Evolutionary conservation across 2,797 vertebrate genomes (phyloP), one percentile per base, ranked within the genome.

Genomic region (Astyanax mexicanus): DNA sequence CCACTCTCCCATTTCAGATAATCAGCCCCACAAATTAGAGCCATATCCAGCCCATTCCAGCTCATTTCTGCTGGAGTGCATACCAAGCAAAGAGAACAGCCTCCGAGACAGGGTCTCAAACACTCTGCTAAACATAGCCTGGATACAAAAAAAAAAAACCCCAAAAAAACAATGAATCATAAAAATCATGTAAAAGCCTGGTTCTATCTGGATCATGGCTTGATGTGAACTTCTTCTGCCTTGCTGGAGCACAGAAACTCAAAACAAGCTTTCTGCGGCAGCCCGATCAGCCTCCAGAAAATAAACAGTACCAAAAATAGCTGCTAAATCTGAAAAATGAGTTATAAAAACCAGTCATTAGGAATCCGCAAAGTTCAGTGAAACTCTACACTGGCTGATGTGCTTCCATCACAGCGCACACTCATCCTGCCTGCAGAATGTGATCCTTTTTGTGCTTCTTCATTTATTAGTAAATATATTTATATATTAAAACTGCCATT

Each of bases 1-100:
- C n/a, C 19, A 13, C 42, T 60, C 64, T 66, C 45, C 44, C 23
- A 32, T 77, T 79, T 79, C 73, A 60, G 42, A 45, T 58, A 74
- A 45, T 78, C 72, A 52, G 32, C 55, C 49, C 17, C 64, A 64
- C 47, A 69, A 65, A 66, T 45, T 6, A 67, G 44, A 62, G 17
- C 32, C 8, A 37, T n/a, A 64, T 74, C 51, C 35, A 61, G 47
- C 21, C 62, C 55, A 58, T 61, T 65, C 25, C 47, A 61, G 32
- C 72, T 81, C 54, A 65, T 76, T 73, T 73, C 1, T 29, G 29
- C 37, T 47, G 3, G 44, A 62, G 72, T 52, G 42, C 37, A n/a
- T 23, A 74, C 42, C 38, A 58, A 69, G 32, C 23, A 72, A 35
- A 68, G 57, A 69, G 51, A 79, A 35, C 55, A 58, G 55, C 7